These are phyloP conservation scores for Sphyrna mokarran DNA, from an alignment of 2,113 vertebrate species.

Conservation along the genomic window DNA sequence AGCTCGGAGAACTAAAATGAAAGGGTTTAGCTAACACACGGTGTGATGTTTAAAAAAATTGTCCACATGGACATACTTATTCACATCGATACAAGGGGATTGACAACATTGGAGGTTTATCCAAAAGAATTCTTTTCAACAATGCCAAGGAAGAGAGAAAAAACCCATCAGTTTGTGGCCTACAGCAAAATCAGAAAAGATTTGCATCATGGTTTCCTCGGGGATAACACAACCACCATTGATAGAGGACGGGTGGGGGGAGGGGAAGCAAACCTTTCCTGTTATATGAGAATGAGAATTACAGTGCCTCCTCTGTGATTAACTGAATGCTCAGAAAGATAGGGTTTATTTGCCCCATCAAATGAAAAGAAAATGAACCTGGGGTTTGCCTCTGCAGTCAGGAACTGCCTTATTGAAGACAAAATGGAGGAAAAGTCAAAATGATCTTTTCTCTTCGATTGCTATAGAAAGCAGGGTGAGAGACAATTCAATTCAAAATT, in stretches of 20 bases:
- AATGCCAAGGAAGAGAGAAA: background rate
- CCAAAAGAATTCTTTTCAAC: background rate
- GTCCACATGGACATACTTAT: too few relatives aligned
- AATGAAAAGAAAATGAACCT: background rate
- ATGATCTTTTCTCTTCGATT: background rate
- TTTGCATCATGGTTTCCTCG: background rate
- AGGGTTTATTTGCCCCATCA: background rate
- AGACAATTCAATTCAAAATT: background rate
- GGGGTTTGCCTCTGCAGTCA: background rate
- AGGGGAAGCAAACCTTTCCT: background rate
- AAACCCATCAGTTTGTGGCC: background rate
- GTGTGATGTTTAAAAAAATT: background rate
- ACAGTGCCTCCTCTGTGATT: background rate
- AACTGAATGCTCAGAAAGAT: background rate
- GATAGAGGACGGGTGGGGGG: background rate
- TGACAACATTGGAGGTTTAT: background rate
- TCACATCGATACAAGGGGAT: background rate
- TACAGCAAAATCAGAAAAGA: background rate
- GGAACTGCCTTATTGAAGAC: background rate
- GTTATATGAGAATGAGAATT: slow-evolving; percentile 10
- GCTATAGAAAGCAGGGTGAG: background rate
- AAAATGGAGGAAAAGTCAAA: background rate
- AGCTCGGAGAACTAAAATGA: background rate
- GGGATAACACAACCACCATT: background rate
- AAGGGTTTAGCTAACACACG: background rate